Evolutionary conservation across 2,797 vertebrate species (phyloP), one percentile per base, ranked within the genome.

Genomic region (Molossus alvarezi): DNA sequence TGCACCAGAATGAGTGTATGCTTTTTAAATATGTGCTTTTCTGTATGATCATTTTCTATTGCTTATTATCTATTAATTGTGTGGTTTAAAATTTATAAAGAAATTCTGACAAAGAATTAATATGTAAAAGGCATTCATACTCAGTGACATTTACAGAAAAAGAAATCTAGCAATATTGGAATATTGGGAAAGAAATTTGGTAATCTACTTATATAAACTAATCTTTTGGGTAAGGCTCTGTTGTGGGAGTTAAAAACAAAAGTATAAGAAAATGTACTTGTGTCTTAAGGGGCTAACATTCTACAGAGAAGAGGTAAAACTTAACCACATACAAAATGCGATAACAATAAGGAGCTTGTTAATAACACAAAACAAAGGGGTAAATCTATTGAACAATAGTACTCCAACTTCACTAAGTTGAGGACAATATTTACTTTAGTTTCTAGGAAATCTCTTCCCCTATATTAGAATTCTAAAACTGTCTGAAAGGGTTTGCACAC

Each of bases 1-100:
- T 60, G 9, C 4, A 20, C 51, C 0, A 72, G 33, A n/a, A 29
- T 65, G 14, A 83, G 6, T 20, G 0, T 25, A 13, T 62, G 29
- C 9, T n/a, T 90, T 84, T 88, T 11, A 92, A 7, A 85, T 90
- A 20, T 33, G 10, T 92, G 20, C 23, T 91, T 94, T 95, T 92
- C 27, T 72, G 20, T 88, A 17, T 58, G 14, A 69, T 93, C 15
- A 45, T 87, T 12, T 96, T 92, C 84, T 55, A 67, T 79, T 77
- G 37, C 23, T 75, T 90, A 81, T 87, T 82, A 72, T 64, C 10
- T 51, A 88, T 77, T 88, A 94, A 57, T 10, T 71, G 13, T n/a
- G 8, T 51, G 53, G 80, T 94, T 91, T 80, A 87, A 93, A 92
- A 86, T 7, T 71, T 90, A 58, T 0, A 37, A 69, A 75, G 45